Base-by-base conservation (phyloP, 2,113 vertebrate species). In the Triplophysa siluroides region DNA sequence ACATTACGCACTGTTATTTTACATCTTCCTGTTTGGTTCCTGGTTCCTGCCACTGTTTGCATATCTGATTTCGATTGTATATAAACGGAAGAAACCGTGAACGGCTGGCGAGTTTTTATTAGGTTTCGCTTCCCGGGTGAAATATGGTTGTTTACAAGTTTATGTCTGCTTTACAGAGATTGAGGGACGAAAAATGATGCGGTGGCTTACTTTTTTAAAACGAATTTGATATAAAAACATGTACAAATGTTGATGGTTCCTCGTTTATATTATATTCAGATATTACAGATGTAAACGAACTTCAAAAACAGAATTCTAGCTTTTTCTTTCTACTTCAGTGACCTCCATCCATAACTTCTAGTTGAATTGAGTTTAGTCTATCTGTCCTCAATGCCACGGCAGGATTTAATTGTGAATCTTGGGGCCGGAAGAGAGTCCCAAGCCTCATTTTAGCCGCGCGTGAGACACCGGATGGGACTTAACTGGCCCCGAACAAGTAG, bases 341-440 rank as follows among this genome's bases (percentile, higher is more conserved):
- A 78, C 76, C 68, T 83, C 72, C 19, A 66, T 67, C 71, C 71
- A 65, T 74, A 78, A 52, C 41, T 77, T 72, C 41, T 64, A 1
- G 54, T 19, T 67, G 70, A 80, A 67, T 64, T 74, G 62, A 70
- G 78, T 67, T 73, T 60, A 21, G 29, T 6, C 26, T 60, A n/a
- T 60, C 70, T 26, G 38, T 75, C 72, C 72, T 62, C 41, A 0
- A 26, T 38, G 38, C 58, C 10, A 63, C 61, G 50, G 74, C 60
- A 64, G 74, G 81, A 80, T 84, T 81, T 84, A 84, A 84, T 84
- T 84, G 83, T 76, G 79, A 77, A 78, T 67, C 38, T 60, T 75
- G 78, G 33, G 78, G 73, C 80, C 19, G 10, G 54, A 58, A 45
- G 26, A 43, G 61, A 79, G 83, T 79, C 83, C 79, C 77, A 13